phyloP scores from a whole-genome alignment of 2,113 vertebrate genomes.

The Puma concolor region DNA sequence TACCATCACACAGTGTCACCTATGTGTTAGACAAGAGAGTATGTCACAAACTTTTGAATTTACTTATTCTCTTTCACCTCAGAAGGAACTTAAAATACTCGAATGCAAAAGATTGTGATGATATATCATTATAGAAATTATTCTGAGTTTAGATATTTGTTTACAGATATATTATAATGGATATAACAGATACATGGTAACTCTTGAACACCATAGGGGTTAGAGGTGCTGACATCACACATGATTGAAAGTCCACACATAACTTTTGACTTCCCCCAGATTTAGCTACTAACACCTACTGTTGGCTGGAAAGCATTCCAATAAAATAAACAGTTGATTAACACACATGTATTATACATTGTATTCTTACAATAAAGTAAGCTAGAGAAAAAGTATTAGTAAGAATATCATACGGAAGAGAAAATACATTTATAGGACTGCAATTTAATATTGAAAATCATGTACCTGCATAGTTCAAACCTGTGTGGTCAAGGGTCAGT shows the following conservation, averaged over 20 bases:
- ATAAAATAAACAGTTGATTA: background rate
- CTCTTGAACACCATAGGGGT: background rate
- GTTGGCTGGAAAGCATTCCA: background rate
- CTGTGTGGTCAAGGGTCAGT: background rate
- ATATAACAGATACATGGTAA: background rate
- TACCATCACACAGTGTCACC: background rate
- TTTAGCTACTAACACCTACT: background rate
- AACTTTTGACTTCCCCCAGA: background rate
- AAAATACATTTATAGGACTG: background rate
- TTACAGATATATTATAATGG: background rate
- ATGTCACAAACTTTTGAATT: background rate
- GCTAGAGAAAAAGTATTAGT: background rate
- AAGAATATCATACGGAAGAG: background rate
- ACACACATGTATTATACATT: background rate
- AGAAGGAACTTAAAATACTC: background rate
- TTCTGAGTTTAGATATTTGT: slow-evolving; percentile 41
- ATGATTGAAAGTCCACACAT: background rate
- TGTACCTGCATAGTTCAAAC: background rate
- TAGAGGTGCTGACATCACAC: background rate
- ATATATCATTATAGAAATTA: background rate
- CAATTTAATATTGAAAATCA: background rate
- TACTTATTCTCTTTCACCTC: slow-evolving; percentile 46
- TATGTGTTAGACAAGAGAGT: background rate
- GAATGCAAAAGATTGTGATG: background rate
- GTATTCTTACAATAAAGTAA: background rate